These are phyloP conservation scores for Amiota mariae DNA, from an alignment of 2,888 invertebrate genomes.

Conservation along the genomic window DNA sequence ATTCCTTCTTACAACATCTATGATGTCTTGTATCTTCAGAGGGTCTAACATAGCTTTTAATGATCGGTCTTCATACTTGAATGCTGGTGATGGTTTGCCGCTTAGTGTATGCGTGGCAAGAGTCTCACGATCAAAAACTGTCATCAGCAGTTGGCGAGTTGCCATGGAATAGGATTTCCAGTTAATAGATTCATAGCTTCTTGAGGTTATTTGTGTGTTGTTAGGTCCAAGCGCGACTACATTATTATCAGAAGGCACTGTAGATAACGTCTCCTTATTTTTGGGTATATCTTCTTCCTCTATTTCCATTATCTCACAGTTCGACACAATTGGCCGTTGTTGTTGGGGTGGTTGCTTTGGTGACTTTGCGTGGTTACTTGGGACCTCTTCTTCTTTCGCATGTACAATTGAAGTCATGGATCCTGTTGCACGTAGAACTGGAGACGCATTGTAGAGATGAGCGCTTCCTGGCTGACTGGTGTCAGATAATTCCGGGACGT, in stretches of 20 bases:
- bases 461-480: too few species aligned
- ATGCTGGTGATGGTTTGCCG: conserved; percentile 77
- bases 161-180: conserved; percentile 76
- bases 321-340: background rate
- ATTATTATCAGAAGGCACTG: too few species aligned
- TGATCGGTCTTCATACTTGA: conserved; percentile 69
- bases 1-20: conserved; percentile 75
- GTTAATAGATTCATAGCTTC: conserved; percentile 75
- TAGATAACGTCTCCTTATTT: too few species aligned
- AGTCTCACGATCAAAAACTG: conserved; percentile 76
- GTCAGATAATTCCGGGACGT: too few species aligned
- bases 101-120: conserved; percentile 79
- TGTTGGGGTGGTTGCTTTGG: conserved; percentile 23
- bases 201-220: conserved; percentile 70
- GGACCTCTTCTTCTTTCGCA: too few species aligned
- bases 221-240: conserved; percentile 72
- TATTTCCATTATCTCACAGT: too few species aligned
- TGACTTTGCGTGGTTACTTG: conserved; percentile 11
- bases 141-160: conserved; percentile 76
- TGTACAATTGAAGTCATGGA: too few species aligned
- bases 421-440: too few species aligned
- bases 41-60: conserved; percentile 74
- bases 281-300: too few species aligned
- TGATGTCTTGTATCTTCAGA: conserved; percentile 76
- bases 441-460: too few species aligned